Evolutionary conservation across 37 sponge, comb jelly and placozoan genomes (phyloP), one percentile per base, ranked within the genome.

Genomic region (Aphrocallistes beatrix): DNA sequence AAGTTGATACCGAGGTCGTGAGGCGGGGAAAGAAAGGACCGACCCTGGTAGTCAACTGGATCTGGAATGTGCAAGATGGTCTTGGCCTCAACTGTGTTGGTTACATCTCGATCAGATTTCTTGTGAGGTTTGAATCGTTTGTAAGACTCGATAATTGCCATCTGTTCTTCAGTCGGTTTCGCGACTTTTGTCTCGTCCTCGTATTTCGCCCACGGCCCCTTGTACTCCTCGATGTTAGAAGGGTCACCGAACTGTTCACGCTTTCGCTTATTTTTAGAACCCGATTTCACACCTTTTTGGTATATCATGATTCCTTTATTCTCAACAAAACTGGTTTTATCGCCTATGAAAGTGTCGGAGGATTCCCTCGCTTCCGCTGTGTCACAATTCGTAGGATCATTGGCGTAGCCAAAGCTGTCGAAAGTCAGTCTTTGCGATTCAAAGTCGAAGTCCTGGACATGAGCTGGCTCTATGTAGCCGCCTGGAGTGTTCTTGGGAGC

Each of bases 401-500:
- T 37, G 23, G 51, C 37, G 60, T 40, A 19, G n/a, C 75, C 42
- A 50, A 85, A 89, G 6, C 51, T 86, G 50, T 91, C 91, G 47
- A 92, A 98, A 1, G 99, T 98, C 85, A 94, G 89, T 37, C 99
- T 82, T 81, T 98, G 99, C 38, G 92, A 90, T 81, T 98, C 99
- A 91, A 98, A 98, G 84, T 93, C 90, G 75, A 97, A 98, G 40
- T 86, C 83, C 48, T 93, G 87, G 37, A 95, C 51, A 84, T 95
- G 96, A 23, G 92, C 91, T 0, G 91, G 90, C 81, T 95, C 94
- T 36, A 91, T 87, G 39, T 88, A 92, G 1, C 97, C 94, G 37
- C 92, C 82, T 3, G 88, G 81, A 84, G 87, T 94, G 90, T 98
- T 98, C 91, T 98, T 98, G 10, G 82, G 50, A 0, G 95, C 99